Conservation (phyloP, 2,113 vertebrate genomes). For the Etheostoma cragini region DNA sequence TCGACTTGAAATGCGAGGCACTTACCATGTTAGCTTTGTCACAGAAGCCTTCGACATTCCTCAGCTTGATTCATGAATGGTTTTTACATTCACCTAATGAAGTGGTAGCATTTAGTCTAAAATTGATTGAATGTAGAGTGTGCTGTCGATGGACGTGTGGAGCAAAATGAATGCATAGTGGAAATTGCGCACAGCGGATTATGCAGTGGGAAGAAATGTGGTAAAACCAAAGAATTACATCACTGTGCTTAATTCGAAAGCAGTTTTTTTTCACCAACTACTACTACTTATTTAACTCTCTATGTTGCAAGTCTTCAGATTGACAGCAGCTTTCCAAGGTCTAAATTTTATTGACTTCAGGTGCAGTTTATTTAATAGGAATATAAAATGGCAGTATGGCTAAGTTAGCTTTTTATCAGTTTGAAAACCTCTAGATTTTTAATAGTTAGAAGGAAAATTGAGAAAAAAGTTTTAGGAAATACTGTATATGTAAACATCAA, state of each 20-base stretch:
- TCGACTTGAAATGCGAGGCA: constrained; percentile 20
- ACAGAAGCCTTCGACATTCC: constrained; percentile 31
- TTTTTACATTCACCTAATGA: not conserved
- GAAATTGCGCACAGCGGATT: constrained; percentile 4
- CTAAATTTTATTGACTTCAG: not conserved
- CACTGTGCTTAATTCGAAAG: not conserved
- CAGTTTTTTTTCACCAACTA: not conserved
- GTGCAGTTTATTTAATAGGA: not conserved
- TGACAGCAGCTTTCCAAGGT: not conserved
- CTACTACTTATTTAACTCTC: no score
- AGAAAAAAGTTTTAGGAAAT: not conserved
- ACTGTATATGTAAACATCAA: no score
- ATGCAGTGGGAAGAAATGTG: not conserved
- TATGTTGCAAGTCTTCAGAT: not conserved
- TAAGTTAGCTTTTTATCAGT: not conserved
- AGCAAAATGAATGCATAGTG: not conserved
- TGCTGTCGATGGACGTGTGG: not conserved
- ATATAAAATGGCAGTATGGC: not conserved
- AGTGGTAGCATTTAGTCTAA: not conserved
- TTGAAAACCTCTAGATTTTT: not conserved
- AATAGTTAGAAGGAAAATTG: not conserved
- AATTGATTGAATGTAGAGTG: not conserved
- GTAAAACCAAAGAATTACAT: constrained; percentile 8
- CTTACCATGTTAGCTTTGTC: not conserved
- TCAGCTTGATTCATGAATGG: constrained; percentile 14